Conservation (phyloP, 2,888 invertebrate genomes). For the Cheilosia impressa region DNA sequence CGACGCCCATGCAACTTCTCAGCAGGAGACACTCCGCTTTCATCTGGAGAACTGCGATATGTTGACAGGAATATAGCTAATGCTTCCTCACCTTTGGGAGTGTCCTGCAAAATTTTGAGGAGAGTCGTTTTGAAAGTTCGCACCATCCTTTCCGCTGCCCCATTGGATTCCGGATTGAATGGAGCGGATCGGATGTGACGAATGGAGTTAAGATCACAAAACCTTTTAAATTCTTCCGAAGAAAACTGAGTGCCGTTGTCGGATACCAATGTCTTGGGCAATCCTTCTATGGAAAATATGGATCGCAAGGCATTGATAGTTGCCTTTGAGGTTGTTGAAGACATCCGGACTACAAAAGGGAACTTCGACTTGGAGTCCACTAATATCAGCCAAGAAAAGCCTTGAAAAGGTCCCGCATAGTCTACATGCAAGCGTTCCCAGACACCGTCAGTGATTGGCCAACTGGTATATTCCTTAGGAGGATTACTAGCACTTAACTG, state of each 20-base stretch:
- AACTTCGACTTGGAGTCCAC: slow-evolving; percentile 37
- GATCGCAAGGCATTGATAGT: slow-evolving; percentile 65
- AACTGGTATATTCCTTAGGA: slow-evolving; percentile 31
- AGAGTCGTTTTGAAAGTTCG: slow-evolving; percentile 38
- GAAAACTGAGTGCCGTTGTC: slow-evolving; percentile 76
- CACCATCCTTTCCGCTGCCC: slow-evolving; percentile 74
- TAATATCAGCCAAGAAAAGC: slow-evolving; percentile 26
- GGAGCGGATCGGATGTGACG: slow-evolving; percentile 70
- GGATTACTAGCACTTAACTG: slow-evolving; percentile 14
- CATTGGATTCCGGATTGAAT: slow-evolving; percentile 74
- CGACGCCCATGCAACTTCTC: not conserved
- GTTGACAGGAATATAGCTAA: not conserved
- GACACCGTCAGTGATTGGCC: slow-evolving; percentile 3
- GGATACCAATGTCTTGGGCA: slow-evolving; percentile 72
- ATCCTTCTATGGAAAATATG: slow-evolving; percentile 75
- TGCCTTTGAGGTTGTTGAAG: slow-evolving; percentile 18
- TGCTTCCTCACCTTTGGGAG: slow-evolving; percentile 11
- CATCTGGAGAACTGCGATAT: no score
- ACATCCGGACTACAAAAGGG: no score
- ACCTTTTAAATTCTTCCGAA: slow-evolving; percentile 73
- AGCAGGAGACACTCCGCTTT: no score
- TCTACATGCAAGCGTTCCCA: slow-evolving; percentile 34
- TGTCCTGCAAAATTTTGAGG: slow-evolving; percentile 12
- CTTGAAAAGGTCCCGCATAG: slow-evolving; percentile 36
- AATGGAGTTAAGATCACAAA: slow-evolving; percentile 74